A percentile compares a stretch with the other conserved stretches of the same genome.
These are phyloP conservation scores for Branchellion lobata DNA, from an alignment of 2,888 invertebrate species.

Conservation along the genomic window DNA sequence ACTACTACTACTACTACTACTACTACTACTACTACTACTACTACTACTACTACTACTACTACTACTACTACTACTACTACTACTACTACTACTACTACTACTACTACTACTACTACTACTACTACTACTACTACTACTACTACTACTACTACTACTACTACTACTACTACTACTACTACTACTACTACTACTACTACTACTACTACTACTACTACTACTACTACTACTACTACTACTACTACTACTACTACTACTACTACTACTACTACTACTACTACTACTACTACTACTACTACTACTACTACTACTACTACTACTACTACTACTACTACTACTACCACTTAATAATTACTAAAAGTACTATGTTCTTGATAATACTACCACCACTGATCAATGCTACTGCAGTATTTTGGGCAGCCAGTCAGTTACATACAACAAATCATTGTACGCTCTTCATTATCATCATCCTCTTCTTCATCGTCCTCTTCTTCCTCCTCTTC, in stretches of 20 bases:
- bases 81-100: background rate
- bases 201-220: conserved; percentile 14
- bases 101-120: conserved; percentile 2
- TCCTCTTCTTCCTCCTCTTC: conserved; percentile 82
- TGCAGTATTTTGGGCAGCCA: conserved; percentile 64
- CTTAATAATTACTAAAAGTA: no score
- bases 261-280: conserved; percentile 14
- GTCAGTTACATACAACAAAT: conserved; percentile 65
- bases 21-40: conserved; percentile 26
- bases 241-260: conserved; percentile 5
- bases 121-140: conserved; percentile 3
- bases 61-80: background rate
- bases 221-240: background rate
- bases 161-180: conserved; percentile 14
- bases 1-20: conserved; percentile 29
- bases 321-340: conserved; percentile 10
- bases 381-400: background rate
- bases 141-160: background rate
- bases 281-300: conserved; percentile 14
- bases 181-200: conserved; percentile 14
- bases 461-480: conserved; percentile 78
- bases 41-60: no score
- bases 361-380: no score
- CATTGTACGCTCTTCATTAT: conserved; percentile 69
- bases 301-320: conserved; percentile 14